Conservation (phyloP, 1,140 invertebrate genomes). For the Asbolus verrucosus region DNA sequence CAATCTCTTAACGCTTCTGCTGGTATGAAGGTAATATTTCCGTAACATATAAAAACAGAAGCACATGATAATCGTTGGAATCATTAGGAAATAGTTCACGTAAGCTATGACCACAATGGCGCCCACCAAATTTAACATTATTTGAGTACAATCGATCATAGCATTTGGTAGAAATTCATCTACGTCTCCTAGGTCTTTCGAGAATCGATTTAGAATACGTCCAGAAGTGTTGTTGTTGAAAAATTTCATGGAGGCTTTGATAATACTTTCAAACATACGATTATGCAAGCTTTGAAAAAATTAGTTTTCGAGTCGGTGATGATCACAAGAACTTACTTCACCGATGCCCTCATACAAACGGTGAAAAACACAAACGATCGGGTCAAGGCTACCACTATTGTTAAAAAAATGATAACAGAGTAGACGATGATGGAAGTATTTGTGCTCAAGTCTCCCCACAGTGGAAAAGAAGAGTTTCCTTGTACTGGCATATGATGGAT, state of each 20-base stretch:
- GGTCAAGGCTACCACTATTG: conserved; percentile 70
- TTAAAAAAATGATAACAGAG: conserved; percentile 48
- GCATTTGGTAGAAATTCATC: conserved; percentile 85
- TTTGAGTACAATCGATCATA: conserved; percentile 73
- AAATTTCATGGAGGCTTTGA: conserved; percentile 86
- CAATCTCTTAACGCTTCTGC: conserved; percentile 75
- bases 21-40: conserved; percentile 76
- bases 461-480: neutral
- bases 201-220: conserved; percentile 79
- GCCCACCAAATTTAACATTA: conserved; percentile 64
- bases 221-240: conserved; percentile 88
- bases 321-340: conserved; percentile 77
- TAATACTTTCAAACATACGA: conserved; percentile 83
- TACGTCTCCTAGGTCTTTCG: conserved; percentile 81
- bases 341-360: conserved; percentile 79
- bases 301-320: neutral
- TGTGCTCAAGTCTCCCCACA: neutral
- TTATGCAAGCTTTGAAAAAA: conserved; percentile 74
- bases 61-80: conserved; percentile 76
- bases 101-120: conserved; percentile 56
- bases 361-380: conserved; percentile 79
- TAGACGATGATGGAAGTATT: neutral
- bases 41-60: conserved; percentile 80
- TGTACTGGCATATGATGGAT: neutral
- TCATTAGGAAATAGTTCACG: conserved; percentile 71